Evolutionary conservation across 2,797 vertebrate genomes (phyloP).

Genomic region (Alectoris magna): DNA sequence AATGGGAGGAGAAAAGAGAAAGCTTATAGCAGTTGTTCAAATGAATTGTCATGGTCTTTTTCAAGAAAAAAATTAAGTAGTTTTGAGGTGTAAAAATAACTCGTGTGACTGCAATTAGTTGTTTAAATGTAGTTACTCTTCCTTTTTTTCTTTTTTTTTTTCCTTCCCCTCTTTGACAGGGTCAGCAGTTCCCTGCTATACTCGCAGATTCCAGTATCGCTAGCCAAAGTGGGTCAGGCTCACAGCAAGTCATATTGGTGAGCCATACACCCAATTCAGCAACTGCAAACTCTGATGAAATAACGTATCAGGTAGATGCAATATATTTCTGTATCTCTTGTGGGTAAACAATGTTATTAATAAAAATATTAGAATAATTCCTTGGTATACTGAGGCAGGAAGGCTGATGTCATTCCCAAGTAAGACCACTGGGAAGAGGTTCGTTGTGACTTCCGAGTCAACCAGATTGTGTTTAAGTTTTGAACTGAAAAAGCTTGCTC

Average conservation of each 20-base stretch:
- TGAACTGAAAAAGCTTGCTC: neutral
- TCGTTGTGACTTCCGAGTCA: neutral
- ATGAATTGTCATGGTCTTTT: neutral
- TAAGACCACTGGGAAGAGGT: neutral
- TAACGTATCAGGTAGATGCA: conserved; percentile 83
- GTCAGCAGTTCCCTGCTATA: conserved; percentile 90
- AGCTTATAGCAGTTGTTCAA: neutral
- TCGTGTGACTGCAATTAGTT: neutral
- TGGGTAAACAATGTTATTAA: neutral
- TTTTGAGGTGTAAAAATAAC: neutral
- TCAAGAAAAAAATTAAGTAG: neutral
- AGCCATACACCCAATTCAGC: conserved; percentile 86
- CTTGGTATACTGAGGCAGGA: neutral
- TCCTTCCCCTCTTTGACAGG: conserved; percentile 70
- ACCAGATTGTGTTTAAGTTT: neutral
- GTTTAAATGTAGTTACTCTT: neutral
- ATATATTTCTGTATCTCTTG: neutral
- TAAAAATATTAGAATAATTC: neutral
- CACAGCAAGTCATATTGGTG: conserved; percentile 92
- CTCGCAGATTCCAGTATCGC: conserved; percentile 86
- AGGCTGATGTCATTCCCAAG: neutral
- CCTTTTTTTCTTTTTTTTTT: too few relatives aligned
- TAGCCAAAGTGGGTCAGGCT: conserved; percentile 79
- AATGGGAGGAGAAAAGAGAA: neutral
- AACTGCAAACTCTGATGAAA: conserved; percentile 80